These are phyloP conservation scores for Plectropomus leopardus DNA, from an alignment of 2,113 vertebrate genomes.

Conservation along the genomic window DNA sequence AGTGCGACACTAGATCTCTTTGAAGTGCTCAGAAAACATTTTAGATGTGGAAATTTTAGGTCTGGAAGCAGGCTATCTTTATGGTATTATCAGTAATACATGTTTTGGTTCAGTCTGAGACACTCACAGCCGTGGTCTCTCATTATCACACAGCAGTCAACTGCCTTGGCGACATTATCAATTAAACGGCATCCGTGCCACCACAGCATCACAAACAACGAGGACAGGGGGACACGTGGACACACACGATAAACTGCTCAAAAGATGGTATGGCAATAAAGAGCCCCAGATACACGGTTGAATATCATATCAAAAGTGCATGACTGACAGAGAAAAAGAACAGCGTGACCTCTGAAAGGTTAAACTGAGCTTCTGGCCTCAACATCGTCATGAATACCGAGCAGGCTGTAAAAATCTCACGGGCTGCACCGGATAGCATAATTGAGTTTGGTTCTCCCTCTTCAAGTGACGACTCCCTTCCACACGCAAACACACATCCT, in stretches of 20 bases:
- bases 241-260: background rate
- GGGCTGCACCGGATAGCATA: slow-evolving; percentile 1
- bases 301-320: slow-evolving; percentile 20
- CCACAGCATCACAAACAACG: slow-evolving; percentile 27
- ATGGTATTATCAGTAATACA: slow-evolving; percentile 70
- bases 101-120: slow-evolving; percentile 76
- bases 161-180: slow-evolving; percentile 55
- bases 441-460: slow-evolving; percentile 45
- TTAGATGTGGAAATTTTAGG: slow-evolving; percentile 45
- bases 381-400: slow-evolving; percentile 46
- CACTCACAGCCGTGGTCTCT: slow-evolving; percentile 58
- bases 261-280: slow-evolving; percentile 42
- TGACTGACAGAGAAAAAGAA: slow-evolving; percentile 22
- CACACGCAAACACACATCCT: slow-evolving; percentile 12
- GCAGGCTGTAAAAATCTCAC: slow-evolving; percentile 25
- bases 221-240: slow-evolving; percentile 7
- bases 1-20: slow-evolving; percentile 37
- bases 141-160: slow-evolving; percentile 65
- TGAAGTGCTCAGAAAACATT: slow-evolving; percentile 44
- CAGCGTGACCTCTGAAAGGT: slow-evolving; percentile 4
- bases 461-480: slow-evolving; percentile 20
- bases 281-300: slow-evolving; percentile 1
- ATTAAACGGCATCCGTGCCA: slow-evolving; percentile 48
- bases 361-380: slow-evolving; percentile 9
- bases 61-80: slow-evolving; percentile 51